Evolutionary conservation across 2,113 vertebrate genomes (phyloP).

Genomic region (Rafetus swinhoei): DNA sequence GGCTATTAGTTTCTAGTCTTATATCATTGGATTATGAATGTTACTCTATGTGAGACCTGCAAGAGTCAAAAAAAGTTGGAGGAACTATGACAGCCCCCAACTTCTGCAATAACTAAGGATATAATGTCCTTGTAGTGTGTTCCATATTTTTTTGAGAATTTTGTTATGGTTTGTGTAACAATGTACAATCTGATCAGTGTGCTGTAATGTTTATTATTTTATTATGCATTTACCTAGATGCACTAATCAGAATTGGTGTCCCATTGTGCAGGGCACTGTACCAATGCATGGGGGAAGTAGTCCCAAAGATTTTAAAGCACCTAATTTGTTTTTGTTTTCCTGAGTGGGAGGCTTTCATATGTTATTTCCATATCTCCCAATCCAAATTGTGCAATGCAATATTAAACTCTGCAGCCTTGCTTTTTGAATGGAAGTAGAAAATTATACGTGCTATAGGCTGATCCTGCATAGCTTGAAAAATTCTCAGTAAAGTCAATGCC

Average conservation of each 20-base stretch:
- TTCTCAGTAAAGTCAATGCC: background rate
- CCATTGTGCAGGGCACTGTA: background rate
- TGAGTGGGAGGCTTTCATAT: background rate
- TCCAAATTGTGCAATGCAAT: background rate
- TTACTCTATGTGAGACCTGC: background rate
- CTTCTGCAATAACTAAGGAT: background rate
- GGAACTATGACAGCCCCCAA: background rate
- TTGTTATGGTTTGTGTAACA: background rate
- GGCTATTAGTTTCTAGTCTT: background rate
- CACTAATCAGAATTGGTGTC: background rate
- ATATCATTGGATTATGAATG: background rate
- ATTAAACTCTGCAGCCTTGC: constrained; percentile 24
- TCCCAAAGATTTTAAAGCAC: background rate
- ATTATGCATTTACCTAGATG: background rate
- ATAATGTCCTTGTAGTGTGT: background rate
- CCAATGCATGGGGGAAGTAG: background rate
- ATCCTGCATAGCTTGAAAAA: background rate
- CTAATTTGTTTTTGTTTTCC: constrained; percentile 3
- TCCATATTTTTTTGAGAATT: background rate
- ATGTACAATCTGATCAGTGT: background rate
- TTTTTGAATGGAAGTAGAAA: background rate
- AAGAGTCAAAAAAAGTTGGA: background rate
- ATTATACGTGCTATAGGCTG: background rate
- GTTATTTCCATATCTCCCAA: background rate
- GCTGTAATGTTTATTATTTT: background rate